Base-by-base conservation (phyloP, 2,888 invertebrate genomes). In the Mimumesa dahlbomi region DNA sequence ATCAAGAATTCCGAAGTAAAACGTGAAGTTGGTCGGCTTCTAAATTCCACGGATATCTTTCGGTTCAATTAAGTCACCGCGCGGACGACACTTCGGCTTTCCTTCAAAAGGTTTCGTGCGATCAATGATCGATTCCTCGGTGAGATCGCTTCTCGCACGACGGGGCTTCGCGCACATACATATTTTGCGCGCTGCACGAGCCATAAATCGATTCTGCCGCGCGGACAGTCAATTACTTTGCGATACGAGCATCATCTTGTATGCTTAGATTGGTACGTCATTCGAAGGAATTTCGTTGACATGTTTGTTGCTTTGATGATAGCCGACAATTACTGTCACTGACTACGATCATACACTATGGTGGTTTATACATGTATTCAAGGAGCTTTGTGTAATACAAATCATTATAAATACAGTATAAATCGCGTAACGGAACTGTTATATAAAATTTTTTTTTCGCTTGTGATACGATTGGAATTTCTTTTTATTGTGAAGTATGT, bases 11-110 rank as follows among this genome's bases (percentile, higher is more conserved):
- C n/a, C 49, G 50, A 42, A 49, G 52, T 53, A 46, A 25, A 34
- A 48, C 48, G 14, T 52, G 67, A 68, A 57, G 65, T 67, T n/a
- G n/a, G n/a, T n/a, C n/a, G n/a, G n/a, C n/a, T n/a, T n/a, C n/a
- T n/a, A n/a, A n/a, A n/a, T n/a, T n/a, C n/a, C n/a, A 66, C 64
- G 64, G 63, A 61, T 69, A 73, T 77, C 74, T 68, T 82, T 79
- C 73, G 71, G 58, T 77, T 75, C 81, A 79, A 82, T 82, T 75
- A 76, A 73, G 65, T 68, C 58, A 48, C 57, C 21, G 21, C 48
- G 19, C 48, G n/a, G 5, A 16, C 21, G 42, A 43, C 42, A 59
- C 52, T 63, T 64, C 57, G 36, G 57, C 58, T 36, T 38, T 48
- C 36, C 53, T 46, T 49, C 14, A 9, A 52, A 52, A 52, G 38